Conservation (phyloP, 2,888 invertebrate genomes). For the Platycheirus albimanus region DNA sequence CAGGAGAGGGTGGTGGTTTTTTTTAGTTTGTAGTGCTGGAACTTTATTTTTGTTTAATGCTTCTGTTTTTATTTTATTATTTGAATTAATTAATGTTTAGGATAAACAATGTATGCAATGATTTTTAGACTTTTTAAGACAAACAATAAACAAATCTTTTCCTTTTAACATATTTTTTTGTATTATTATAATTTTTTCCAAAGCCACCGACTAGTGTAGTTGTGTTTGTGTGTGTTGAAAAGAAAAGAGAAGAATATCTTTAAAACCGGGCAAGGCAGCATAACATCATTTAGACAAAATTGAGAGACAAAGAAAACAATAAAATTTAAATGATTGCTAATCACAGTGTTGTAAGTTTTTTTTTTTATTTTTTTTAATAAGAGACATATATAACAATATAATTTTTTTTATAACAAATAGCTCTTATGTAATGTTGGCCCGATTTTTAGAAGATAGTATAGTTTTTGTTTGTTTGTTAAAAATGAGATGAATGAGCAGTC, state of each 20-base stretch:
- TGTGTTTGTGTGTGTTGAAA: slow-evolving; percentile 12
- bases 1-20: too few relatives aligned
- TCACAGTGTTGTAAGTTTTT: slow-evolving; percentile 56
- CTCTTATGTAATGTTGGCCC: slow-evolving; percentile 46
- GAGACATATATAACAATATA: slow-evolving; percentile 55
- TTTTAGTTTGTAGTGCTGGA: slow-evolving; percentile 69
- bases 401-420: slow-evolving; percentile 54
- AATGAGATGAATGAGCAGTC: slow-evolving; percentile 35
- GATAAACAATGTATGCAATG: slow-evolving; percentile 42
- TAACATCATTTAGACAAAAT: slow-evolving; percentile 43
- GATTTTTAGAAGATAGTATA: slow-evolving; percentile 12
- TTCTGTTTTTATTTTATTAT: slow-evolving; percentile 10
- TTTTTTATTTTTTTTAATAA: slow-evolving; percentile 42
- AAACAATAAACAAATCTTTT: slow-evolving; percentile 22
- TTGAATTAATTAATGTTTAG: slow-evolving; percentile 6
- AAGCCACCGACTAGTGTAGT: slow-evolving; percentile 48
- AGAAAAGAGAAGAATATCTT: slow-evolving; percentile 9
- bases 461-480: slow-evolving; percentile 16
- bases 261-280: slow-evolving; percentile 41
- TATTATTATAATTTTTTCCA: slow-evolving; percentile 17
- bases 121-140: slow-evolving; percentile 48
- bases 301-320: slow-evolving; percentile 25
- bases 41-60: slow-evolving; percentile 40
- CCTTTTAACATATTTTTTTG: slow-evolving; percentile 8
- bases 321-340: slow-evolving; percentile 59